Percentiles rank a stretch among this genome's conserved stretches.
Conservation (phyloP, 2,113 vertebrate species). For the Dicaeum eximium region DNA sequence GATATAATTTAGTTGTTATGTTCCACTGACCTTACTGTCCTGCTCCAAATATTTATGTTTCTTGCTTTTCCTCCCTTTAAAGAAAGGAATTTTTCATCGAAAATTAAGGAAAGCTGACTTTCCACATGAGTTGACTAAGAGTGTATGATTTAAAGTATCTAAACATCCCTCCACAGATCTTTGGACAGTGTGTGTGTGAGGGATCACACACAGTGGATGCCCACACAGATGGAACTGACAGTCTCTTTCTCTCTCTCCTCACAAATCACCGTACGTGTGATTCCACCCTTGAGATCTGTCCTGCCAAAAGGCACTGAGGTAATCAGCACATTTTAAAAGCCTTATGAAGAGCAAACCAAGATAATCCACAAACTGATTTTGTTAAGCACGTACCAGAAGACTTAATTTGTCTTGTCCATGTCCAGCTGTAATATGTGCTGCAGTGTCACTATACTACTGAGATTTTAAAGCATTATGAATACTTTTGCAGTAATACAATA, state of each 20-base stretch:
- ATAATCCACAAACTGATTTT: not conserved
- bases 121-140: not conserved
- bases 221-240: not conserved
- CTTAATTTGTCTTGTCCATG: not conserved
- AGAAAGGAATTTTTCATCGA: not conserved
- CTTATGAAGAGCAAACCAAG: not conserved
- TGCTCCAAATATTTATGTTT: not conserved
- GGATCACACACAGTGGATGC: not conserved
- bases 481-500: not conserved
- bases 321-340: not conserved
- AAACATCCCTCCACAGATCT: not conserved
- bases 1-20: not conserved
- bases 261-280: rapidly evolving
- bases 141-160: not conserved
- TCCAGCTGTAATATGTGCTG: not conserved
- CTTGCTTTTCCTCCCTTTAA: not conserved
- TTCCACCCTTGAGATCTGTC: too few relatives aligned
- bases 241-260: not conserved
- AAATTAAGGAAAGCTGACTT: not conserved
- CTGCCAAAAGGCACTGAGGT: not conserved
- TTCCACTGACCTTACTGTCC: not conserved
- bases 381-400: not conserved
- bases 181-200: not conserved
- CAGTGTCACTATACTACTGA: rapidly evolving
- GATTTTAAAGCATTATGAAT: not conserved